phyloP scores from a whole-genome alignment of 2,113 vertebrate species.

The Mustela nigripes region DNA sequence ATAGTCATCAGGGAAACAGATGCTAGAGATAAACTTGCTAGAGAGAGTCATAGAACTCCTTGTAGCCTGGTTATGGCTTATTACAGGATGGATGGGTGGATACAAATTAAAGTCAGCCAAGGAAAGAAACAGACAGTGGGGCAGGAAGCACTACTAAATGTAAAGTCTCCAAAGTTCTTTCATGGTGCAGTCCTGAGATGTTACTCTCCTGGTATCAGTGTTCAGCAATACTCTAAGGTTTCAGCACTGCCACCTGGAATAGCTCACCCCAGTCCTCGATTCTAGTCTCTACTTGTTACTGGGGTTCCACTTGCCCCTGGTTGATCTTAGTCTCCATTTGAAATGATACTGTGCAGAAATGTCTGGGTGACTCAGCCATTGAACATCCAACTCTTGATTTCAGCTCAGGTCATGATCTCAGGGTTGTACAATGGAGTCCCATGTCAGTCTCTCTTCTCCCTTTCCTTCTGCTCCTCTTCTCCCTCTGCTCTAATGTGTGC shows the following conservation, averaged over 20 bases:
- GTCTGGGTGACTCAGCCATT: neutral
- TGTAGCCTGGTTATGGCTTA: neutral
- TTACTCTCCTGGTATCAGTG: accelerated
- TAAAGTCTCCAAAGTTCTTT: neutral
- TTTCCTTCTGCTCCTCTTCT: neutral
- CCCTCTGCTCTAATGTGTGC: neutral
- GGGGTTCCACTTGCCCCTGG: neutral
- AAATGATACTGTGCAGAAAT: neutral
- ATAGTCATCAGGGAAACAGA: too few relatives aligned
- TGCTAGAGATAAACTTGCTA: too few relatives aligned
- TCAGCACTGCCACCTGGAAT: neutral
- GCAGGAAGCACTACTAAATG: neutral
- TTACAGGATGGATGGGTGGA: neutral
- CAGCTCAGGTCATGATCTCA: neutral
- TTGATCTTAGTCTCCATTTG: neutral
- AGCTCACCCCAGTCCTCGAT: accelerated
- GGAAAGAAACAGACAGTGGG: neutral
- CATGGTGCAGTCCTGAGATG: accelerated
- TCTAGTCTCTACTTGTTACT: neutral
- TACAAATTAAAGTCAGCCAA: neutral
- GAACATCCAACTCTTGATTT: neutral
- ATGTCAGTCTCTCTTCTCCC: neutral
- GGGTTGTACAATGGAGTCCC: neutral
- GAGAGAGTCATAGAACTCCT: neutral
- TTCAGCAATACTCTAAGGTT: neutral